phyloP scores from a whole-genome alignment of 2,113 vertebrate species.

The Brienomyrus brachyistius region DNA sequence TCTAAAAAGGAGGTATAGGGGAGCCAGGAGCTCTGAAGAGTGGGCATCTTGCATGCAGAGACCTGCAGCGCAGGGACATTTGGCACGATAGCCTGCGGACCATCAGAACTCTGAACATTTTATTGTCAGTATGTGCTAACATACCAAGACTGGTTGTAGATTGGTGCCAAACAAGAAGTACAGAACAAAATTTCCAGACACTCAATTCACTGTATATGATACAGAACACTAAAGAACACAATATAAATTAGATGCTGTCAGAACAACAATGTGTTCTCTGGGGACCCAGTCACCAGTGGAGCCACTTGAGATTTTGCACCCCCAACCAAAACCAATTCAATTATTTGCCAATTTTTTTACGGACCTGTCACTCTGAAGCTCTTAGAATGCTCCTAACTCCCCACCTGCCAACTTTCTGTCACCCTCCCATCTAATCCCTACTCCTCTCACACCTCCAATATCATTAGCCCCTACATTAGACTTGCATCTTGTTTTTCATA shows the following conservation, averaged over 20 bases:
- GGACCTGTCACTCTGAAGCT: background rate
- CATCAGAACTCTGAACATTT: background rate
- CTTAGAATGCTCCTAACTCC: background rate
- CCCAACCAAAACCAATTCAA: background rate
- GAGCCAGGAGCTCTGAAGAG: background rate
- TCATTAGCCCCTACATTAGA: too few relatives aligned
- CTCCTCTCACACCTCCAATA: background rate
- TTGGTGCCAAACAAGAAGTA: background rate
- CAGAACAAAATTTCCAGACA: background rate
- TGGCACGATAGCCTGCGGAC: background rate
- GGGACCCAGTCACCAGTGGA: too few relatives aligned
- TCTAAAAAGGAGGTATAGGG: background rate
- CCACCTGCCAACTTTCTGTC: too few relatives aligned
- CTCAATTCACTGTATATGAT: background rate
- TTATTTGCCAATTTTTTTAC: too few relatives aligned
- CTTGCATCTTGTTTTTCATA: too few relatives aligned
- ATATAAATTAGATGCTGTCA: too few relatives aligned
- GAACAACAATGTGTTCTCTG: too few relatives aligned
- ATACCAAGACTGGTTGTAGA: background rate
- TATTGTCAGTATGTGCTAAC: background rate
- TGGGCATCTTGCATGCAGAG: background rate
- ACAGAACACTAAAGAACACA: background rate
- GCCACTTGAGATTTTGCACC: too few relatives aligned
- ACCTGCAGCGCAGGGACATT: background rate
- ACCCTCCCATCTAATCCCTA: too few relatives aligned